Percentiles rank a stretch among this genome's conserved stretches.
Evolutionary conservation across 2,113 vertebrate genomes (phyloP).

Genomic region (Leptodactylus fuscus): DNA sequence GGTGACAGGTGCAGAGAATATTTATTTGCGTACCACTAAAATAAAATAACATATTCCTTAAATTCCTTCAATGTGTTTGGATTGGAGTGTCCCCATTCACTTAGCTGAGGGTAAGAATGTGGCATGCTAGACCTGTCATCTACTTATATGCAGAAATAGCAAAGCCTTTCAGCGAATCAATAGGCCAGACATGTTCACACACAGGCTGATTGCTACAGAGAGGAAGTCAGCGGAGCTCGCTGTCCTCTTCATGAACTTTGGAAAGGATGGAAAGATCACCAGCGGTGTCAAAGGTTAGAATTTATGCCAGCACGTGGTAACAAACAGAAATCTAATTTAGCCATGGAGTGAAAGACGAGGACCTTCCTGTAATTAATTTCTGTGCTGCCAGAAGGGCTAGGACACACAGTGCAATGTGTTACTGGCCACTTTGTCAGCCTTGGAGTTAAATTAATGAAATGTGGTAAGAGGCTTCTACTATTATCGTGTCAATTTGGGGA

Average conservation of each 20-base stretch:
- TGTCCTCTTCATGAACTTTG: slow-evolving; percentile 94
- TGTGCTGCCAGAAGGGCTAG: slow-evolving; percentile 48
- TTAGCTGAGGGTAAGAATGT: neutral
- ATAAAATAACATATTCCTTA: neutral
- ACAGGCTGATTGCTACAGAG: slow-evolving; percentile 63
- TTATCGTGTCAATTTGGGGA: slow-evolving; percentile 22
- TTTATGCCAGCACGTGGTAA: slow-evolving; percentile 86
- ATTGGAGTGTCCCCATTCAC: neutral
- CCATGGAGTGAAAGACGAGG: slow-evolving; percentile 72
- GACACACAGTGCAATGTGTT: slow-evolving; percentile 37
- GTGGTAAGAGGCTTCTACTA: slow-evolving; percentile 22
- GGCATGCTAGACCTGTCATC: neutral
- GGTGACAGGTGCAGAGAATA: slow-evolving; percentile 8
- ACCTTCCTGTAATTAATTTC: slow-evolving; percentile 59
- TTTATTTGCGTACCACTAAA: neutral
- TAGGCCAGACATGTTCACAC: slow-evolving; percentile 75
- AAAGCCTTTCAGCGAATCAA: slow-evolving; percentile 68
- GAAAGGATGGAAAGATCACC: slow-evolving; percentile 82
- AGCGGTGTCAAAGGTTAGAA: slow-evolving; percentile 86
- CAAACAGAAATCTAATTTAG: slow-evolving; percentile 89
- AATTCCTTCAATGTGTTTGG: neutral
- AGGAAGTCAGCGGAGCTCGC: slow-evolving; percentile 74
- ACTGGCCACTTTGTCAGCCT: slow-evolving; percentile 25
- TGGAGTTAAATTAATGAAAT: slow-evolving; percentile 36
- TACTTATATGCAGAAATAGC: slow-evolving; percentile 31